Percentiles rank a stretch among this genome's conserved stretches.
phyloP scores from a whole-genome alignment of 2,113 vertebrate species.

The Cebidichthys violaceus region DNA sequence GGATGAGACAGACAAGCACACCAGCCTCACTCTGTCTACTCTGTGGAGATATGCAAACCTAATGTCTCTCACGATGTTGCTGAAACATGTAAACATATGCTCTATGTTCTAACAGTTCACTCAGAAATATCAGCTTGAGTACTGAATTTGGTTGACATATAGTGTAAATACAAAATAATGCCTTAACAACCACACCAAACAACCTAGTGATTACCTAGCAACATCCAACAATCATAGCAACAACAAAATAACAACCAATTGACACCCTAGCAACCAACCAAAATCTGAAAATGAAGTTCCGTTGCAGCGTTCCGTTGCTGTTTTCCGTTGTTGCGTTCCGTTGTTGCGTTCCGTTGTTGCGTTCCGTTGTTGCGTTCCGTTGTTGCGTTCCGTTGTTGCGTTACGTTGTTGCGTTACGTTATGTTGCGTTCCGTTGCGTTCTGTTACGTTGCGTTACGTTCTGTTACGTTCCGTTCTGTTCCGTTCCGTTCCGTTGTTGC shows the following conservation, averaged over 20 bases:
- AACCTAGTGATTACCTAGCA: neutral
- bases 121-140: too few species aligned
- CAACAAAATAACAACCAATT: neutral
- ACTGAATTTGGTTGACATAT: neutral
- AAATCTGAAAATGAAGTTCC: too few species aligned
- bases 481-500: too few species aligned
- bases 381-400: too few species aligned
- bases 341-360: too few species aligned
- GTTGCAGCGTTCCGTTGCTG: too few species aligned
- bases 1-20: neutral
- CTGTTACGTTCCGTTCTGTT: too few species aligned
- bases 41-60: neutral
- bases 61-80: neutral
- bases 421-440: too few species aligned
- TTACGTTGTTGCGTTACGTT: too few species aligned
- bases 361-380: too few species aligned
- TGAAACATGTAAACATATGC: neutral
- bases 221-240: neutral
- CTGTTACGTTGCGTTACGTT: too few species aligned
- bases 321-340: too few species aligned
- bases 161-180: neutral
- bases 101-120: neutral
- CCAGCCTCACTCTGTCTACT: neutral
- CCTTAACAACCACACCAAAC: neutral
- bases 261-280: neutral